Evolutionary conservation across 2,797 vertebrate species (phyloP).

Genomic region (Catostomus latipinnis): DNA sequence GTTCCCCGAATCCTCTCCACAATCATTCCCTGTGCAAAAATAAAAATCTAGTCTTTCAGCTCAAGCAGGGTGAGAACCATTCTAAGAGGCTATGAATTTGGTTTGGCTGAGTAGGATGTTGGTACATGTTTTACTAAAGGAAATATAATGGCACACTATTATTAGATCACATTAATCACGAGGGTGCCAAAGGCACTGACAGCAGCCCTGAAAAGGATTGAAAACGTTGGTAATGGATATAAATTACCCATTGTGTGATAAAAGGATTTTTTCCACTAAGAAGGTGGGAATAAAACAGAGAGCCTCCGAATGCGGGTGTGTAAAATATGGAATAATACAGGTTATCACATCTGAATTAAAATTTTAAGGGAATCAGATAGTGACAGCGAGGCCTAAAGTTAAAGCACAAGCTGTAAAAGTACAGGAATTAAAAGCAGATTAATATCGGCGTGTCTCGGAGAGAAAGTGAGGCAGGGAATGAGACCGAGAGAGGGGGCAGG

Average conservation of each 20-base stretch:
- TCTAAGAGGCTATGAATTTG: constrained; percentile 99
- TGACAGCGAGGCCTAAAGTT: constrained; percentile 77
- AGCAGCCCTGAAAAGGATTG: constrained; percentile 99
- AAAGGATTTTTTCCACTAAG: constrained; percentile 99
- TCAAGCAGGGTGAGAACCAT: constrained; percentile 92
- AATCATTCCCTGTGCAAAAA: constrained; percentile 84
- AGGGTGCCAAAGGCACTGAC: constrained; percentile 99
- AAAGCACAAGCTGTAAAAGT: constrained; percentile 64
- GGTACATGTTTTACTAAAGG: constrained; percentile 99
- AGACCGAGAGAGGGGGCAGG: constrained; percentile 60
- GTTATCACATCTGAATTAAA: constrained; percentile 82
- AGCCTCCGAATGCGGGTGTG: constrained; percentile 85
- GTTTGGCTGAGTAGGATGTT: constrained; percentile 99
- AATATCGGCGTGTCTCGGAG: constrained; percentile 55
- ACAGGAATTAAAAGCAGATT: constrained; percentile 65
- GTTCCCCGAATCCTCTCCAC: constrained; percentile 65
- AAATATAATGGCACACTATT: constrained; percentile 99
- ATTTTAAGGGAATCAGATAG: constrained; percentile 84
- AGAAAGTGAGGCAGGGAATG: constrained; percentile 73
- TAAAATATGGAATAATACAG: constrained; percentile 80
- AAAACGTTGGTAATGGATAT: constrained; percentile 99
- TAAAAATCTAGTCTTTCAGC: constrained; percentile 97
- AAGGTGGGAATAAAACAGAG: constrained; percentile 99
- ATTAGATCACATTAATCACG: constrained; percentile 99
- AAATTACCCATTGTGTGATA: constrained; percentile 99